These are phyloP conservation scores for Dasyornis broadbenti DNA, from an alignment of 2,113 vertebrate species.

Conservation along the genomic window DNA sequence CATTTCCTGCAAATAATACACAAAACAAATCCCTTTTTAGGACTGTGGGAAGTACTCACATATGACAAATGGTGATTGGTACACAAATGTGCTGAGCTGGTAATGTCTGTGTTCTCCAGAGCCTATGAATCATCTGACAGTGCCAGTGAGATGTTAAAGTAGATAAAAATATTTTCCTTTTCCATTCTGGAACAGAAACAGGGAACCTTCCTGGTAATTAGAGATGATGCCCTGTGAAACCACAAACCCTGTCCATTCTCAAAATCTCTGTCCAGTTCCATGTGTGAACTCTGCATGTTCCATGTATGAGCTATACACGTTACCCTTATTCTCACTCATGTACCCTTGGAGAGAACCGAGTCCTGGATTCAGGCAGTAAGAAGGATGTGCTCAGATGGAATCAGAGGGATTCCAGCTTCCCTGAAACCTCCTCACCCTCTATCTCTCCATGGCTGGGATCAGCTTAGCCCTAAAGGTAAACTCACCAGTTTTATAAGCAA, in stretches of 20 bases:
- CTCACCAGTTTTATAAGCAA: neutral
- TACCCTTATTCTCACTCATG: neutral
- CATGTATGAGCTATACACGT: neutral
- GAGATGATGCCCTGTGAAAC: neutral
- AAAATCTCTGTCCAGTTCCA: neutral
- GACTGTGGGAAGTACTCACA: constrained; percentile 51
- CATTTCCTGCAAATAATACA: constrained; percentile 30
- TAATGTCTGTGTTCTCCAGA: constrained; percentile 48
- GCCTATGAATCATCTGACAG: constrained; percentile 48
- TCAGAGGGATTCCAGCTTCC: neutral
- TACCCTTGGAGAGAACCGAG: neutral
- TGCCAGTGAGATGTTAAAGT: constrained; percentile 6
- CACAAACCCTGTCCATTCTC: neutral
- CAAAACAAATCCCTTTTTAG: constrained; percentile 54
- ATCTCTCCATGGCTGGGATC: neutral
- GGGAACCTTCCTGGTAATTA: neutral
- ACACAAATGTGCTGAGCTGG: constrained; percentile 64
- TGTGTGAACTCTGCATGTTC: neutral
- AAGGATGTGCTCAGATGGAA: accelerated
- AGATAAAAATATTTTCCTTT: constrained; percentile 31
- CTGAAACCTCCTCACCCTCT: neutral
- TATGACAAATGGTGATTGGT: constrained; percentile 64
- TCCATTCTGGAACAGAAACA: neutral
- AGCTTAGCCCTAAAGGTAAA: neutral
- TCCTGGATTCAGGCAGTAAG: neutral